Evolutionary conservation across 2,888 invertebrate genomes (phyloP).

Genomic region (Idaea dimidiata): DNA sequence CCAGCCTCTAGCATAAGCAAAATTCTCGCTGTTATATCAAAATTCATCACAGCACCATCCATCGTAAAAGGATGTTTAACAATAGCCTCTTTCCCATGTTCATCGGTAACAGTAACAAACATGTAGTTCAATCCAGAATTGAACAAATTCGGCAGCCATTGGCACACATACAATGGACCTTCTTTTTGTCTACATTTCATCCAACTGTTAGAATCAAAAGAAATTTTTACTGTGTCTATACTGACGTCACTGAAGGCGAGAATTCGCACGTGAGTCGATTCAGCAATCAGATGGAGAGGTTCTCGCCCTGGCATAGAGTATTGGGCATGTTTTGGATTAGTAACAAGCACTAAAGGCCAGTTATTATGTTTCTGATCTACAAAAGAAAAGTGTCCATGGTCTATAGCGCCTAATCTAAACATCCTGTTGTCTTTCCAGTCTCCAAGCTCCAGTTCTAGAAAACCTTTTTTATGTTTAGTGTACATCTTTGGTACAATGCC

Average conservation of each 20-base stretch:
- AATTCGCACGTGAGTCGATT: slow-evolving; percentile 90
- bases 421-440: slow-evolving; percentile 96
- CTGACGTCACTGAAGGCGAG: slow-evolving; percentile 87
- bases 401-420: slow-evolving; percentile 92
- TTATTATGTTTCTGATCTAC: slow-evolving; percentile 86
- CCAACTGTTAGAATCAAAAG: slow-evolving; percentile 85
- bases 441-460: slow-evolving; percentile 92
- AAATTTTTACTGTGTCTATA: slow-evolving; percentile 84
- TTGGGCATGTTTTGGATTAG: slow-evolving; percentile 94
- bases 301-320: slow-evolving; percentile 88
- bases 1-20: slow-evolving; percentile 89
- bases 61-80: slow-evolving; percentile 88
- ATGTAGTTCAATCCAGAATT: slow-evolving; percentile 84
- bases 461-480: slow-evolving; percentile 90
- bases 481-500: slow-evolving; percentile 92
- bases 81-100: slow-evolving; percentile 75
- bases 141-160: slow-evolving; percentile 87
- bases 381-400: slow-evolving; percentile 94
- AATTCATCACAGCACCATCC: slow-evolving; percentile 85
- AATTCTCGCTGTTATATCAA: slow-evolving; percentile 85
- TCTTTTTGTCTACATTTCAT: slow-evolving; percentile 79
- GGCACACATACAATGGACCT: slow-evolving; percentile 86
- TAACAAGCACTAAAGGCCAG: slow-evolving; percentile 92
- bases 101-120: slow-evolving; percentile 82
- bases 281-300: slow-evolving; percentile 82